Percentiles rank a stretch among this genome's conserved stretches.
Conservation (phyloP, 2,113 vertebrate species). For the Saguinus imperator region DNA sequence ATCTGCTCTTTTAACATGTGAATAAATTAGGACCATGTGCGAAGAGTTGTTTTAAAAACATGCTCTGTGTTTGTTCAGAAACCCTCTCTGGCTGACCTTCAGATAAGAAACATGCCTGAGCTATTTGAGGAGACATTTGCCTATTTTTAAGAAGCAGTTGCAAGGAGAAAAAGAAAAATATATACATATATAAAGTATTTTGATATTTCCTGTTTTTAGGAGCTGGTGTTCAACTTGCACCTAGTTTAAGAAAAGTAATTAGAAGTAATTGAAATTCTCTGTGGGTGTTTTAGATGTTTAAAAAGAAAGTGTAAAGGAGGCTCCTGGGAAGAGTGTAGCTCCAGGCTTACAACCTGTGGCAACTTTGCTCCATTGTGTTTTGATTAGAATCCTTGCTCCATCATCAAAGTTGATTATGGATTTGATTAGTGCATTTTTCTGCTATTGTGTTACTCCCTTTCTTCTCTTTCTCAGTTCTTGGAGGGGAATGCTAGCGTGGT, state of each 20-base stretch:
- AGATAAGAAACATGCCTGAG: slow-evolving; percentile 57
- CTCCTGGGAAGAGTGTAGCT: not conserved
- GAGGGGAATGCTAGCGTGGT: slow-evolving; percentile 40
- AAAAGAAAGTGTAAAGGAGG: slow-evolving; percentile 5
- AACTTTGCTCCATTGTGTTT: slow-evolving; percentile 61
- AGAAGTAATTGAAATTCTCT: slow-evolving; percentile 41
- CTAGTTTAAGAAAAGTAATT: slow-evolving; percentile 63
- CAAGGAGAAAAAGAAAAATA: not conserved
- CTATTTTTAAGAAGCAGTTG: slow-evolving; percentile 59
- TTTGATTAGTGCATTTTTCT: slow-evolving; percentile 70
- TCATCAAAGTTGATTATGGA: slow-evolving; percentile 45
- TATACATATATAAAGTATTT: slow-evolving; percentile 29
- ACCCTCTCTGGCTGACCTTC: slow-evolving; percentile 39
- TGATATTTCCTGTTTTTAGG: slow-evolving; percentile 70
- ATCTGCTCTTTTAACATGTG: slow-evolving; percentile 68
- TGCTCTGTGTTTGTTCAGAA: slow-evolving; percentile 80
- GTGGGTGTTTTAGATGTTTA: slow-evolving; percentile 49
- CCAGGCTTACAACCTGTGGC: slow-evolving; percentile 61
- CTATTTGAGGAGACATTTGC: slow-evolving; percentile 11
- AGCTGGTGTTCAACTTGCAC: slow-evolving; percentile 64
- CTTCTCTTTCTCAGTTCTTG: slow-evolving; percentile 55
- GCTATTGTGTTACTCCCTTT: slow-evolving; percentile 55
- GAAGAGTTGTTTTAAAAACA: slow-evolving; percentile 78
- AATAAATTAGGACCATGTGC: slow-evolving; percentile 68
- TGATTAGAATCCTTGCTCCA: slow-evolving; percentile 63